Evolutionary conservation across 2,888 invertebrate genomes (phyloP), one percentile per base, ranked within the genome.

Genomic region (Thecophora atra): DNA sequence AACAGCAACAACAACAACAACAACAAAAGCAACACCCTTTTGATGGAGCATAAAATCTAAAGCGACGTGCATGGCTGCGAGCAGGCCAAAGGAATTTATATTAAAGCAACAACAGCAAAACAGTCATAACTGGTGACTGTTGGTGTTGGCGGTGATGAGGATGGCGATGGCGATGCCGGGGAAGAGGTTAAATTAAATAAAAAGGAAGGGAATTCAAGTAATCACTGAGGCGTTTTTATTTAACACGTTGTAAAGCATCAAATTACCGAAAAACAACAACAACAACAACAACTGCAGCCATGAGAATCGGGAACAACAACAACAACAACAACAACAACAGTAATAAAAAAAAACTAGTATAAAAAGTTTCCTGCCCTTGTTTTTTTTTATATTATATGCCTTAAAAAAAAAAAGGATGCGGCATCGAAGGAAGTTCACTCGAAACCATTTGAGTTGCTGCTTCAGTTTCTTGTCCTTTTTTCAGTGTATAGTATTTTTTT

Each of bases 241-340:
- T 81, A 81, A 81, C 81, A 80, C 81, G 80, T 78, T 78, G 79
- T 75, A 77, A 76, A 79, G 81, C 80, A 81, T 81, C 81, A 81
- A 81, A 81, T 81, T 81, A 81, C 81, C 75, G 24, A 60, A 62
- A 47, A 51, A 54, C 21, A 56, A 54, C 7, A 67, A 56, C 6
- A 30, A 52, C 8, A 51, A 19, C 47, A 69, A 28, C 1, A 13
- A 62, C n/a, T n/a, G 62, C 42, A 11, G n/a, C 19, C 19, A 54
- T 19, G 21, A 4, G 21, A 54, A 58, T 24, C 24, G 6, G 11
- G 3, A 54, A n/a, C 37, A 7, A 6, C 24, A 19, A n/a, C 19
- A 54, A 54, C 54, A 78, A 30, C n/a, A 63, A 63, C 60, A 30
- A 63, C 37, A 63, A 54, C 47, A 21, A 51, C n/a, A 17, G 13